These are phyloP conservation scores for Luffia ferchaultella DNA, from an alignment of 2,888 invertebrate genomes.

Conservation along the genomic window DNA sequence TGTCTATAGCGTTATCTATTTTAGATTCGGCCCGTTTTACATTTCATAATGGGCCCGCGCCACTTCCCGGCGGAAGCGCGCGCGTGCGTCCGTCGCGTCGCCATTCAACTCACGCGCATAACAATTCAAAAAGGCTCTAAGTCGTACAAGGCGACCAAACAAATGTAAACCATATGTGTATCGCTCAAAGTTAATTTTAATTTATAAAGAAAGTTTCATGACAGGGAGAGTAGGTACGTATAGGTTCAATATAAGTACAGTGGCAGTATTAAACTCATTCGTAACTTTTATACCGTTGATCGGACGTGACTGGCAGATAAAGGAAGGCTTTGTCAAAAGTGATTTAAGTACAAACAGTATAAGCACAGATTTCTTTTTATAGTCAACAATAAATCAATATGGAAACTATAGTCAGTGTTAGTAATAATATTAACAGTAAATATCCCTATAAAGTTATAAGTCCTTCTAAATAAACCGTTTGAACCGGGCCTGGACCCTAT, in stretches of 20 bases:
- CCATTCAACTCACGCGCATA: constrained; percentile 34
- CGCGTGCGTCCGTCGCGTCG: constrained; percentile 25
- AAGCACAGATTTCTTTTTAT: no score
- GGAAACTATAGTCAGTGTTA: no score
- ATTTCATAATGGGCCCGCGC: constrained; percentile 28
- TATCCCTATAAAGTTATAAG: no score
- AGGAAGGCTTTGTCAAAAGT: constrained; percentile 9
- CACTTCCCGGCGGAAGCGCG: constrained; percentile 36
- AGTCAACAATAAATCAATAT: no score
- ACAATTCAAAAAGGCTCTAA: constrained; percentile 23
- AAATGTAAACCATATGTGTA: constrained; percentile 21
- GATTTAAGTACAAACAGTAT: no score
- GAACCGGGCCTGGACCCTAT: no score
- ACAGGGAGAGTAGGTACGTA: constrained; percentile 36
- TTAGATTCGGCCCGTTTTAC: constrained; percentile 19
- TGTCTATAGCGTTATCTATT: constrained; percentile 12
- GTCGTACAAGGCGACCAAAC: constrained; percentile 11
- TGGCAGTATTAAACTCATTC: constrained; percentile 9
- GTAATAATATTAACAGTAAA: no score
- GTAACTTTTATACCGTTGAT: constrained; percentile 41
- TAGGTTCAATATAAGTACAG: constrained; percentile 23
- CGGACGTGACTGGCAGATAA: constrained; percentile 36
- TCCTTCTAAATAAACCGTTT: no score
- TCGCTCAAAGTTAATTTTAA: constrained; percentile 18
- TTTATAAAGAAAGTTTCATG: constrained; percentile 32